These are phyloP conservation scores for Globodera ellingtonae DNA, from an alignment of 1,140 invertebrate genomes.

Conservation along the genomic window DNA sequence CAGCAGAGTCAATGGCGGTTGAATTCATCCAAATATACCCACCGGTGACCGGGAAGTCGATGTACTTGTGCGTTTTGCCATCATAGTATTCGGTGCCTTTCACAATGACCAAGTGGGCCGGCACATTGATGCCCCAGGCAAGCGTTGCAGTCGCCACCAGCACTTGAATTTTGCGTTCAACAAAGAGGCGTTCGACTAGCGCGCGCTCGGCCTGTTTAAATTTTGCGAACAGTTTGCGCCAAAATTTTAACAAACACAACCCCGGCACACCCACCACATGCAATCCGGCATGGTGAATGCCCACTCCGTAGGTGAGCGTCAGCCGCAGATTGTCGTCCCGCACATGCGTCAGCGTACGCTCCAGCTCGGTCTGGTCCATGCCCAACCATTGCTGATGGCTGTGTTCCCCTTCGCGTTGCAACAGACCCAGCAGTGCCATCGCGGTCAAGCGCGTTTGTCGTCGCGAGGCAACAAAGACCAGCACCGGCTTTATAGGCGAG, in stretches of 20 bases:
- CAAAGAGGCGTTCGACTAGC: slow-evolving; percentile 89
- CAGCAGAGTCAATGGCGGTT: too few species aligned
- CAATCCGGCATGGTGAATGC: slow-evolving; percentile 90
- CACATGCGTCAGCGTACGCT: slow-evolving; percentile 70
- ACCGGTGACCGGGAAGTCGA: slow-evolving; percentile 99
- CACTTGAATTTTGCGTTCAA: slow-evolving; percentile 97
- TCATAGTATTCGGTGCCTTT: slow-evolving; percentile 97
- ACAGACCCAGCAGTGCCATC: slow-evolving; percentile 88
- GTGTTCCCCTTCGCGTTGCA: slow-evolving; percentile 81
- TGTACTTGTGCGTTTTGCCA: slow-evolving; percentile 91
- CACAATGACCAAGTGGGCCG: slow-evolving; percentile 80
- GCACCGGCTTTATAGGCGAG: slow-evolving; percentile 82
- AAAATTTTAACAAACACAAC: neutral
- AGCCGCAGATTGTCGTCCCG: slow-evolving; percentile 89
- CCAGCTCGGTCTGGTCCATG: slow-evolving; percentile 77
- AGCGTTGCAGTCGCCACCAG: slow-evolving; percentile 93
- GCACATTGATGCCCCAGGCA: slow-evolving; percentile 98
- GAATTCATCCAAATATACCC: slow-evolving; percentile 55
- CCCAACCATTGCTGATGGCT: slow-evolving; percentile 88
- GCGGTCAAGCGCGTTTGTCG: slow-evolving; percentile 95
- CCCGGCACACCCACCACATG: slow-evolving; percentile 82
- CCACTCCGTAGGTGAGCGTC: slow-evolving; percentile 93
- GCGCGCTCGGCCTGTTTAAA: slow-evolving; percentile 74
- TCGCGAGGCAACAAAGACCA: slow-evolving; percentile 96
- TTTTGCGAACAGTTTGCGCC: neutral